Evolutionary conservation across 92 coral and sea anemone genomes (phyloP).

Genomic region (Zoanthus sansibaricus): DNA sequence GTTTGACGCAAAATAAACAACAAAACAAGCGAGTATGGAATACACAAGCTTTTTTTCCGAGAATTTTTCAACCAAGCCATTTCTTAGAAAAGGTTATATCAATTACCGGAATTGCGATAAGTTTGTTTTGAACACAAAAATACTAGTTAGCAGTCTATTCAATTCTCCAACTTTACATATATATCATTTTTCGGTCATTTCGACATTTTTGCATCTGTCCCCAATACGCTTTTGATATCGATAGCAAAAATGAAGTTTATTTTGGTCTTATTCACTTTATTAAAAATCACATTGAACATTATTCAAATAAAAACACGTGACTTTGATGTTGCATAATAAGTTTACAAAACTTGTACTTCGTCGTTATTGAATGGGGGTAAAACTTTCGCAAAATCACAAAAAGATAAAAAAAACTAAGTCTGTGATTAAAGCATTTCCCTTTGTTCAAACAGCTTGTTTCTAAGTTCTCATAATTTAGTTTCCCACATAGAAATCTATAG

Average conservation of each 20-base stretch:
- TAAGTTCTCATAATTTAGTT: not conserved
- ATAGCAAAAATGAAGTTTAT: too few relatives aligned
- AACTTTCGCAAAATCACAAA: too few relatives aligned
- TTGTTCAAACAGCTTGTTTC: not conserved
- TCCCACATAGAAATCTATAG: not conserved
- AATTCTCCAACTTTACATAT: not conserved
- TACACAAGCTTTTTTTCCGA: not conserved
- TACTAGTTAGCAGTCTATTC: not conserved
- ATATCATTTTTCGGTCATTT: not conserved
- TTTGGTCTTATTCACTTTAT: too few relatives aligned
- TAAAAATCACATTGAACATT: too few relatives aligned
- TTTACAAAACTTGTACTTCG: too few relatives aligned
- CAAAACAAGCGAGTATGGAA: not conserved
- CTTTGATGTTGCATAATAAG: too few relatives aligned
- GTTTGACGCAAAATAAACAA: not conserved
- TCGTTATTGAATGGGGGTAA: too few relatives aligned
- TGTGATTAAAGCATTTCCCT: not conserved
- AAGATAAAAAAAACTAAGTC: too few relatives aligned
- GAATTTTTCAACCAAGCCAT: not conserved
- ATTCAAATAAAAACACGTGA: too few relatives aligned
- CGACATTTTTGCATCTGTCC: not conserved
- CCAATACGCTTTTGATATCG: too few relatives aligned
- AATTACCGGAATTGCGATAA: constrained; percentile 9
- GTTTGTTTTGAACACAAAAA: not conserved
- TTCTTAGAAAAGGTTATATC: constrained; percentile 3